These are phyloP conservation scores for Phenganax marumi DNA, from an alignment of 92 coral and sea anemone species.

Conservation along the genomic window DNA sequence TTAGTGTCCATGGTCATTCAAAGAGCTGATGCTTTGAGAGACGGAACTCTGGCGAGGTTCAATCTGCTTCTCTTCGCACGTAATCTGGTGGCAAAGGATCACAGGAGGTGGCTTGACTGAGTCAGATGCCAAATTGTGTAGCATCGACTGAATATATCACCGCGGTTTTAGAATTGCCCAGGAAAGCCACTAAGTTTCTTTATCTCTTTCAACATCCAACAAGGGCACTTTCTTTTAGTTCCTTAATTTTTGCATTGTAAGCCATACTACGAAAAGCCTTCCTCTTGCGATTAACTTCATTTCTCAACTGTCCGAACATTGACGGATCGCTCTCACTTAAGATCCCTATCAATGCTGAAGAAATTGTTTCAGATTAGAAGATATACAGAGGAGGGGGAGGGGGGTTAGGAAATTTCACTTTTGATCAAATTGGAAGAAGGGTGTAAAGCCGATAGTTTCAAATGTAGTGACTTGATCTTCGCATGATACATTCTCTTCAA, in stretches of 20 bases:
- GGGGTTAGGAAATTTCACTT: not conserved
- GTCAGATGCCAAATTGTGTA: not conserved
- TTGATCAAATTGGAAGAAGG: no score
- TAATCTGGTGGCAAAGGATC: not conserved
- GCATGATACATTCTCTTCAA: constrained; percentile 11
- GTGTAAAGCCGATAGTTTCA: constrained; percentile 33
- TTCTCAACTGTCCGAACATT: not conserved
- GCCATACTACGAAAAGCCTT: not conserved
- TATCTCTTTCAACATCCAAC: constrained; percentile 2
- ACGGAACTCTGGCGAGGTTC: not conserved
- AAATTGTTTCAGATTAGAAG: no score
- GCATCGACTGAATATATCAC: not conserved
- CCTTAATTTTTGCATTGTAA: not conserved
- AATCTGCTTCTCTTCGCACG: not conserved
- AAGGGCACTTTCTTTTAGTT: constrained; percentile 7
- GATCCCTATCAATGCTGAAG: not conserved
- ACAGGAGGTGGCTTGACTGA: not conserved
- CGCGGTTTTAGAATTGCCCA: no score
- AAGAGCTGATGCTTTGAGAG: not conserved
- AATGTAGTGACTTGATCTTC: not conserved
- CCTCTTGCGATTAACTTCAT: constrained; percentile 15
- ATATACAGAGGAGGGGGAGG: constrained; percentile 15
- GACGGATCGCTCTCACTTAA: not conserved
- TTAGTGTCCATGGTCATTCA: not conserved
- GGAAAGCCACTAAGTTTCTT: constrained; percentile 15